Evolutionary conservation across 2,888 invertebrate species (phyloP).

Genomic region (Drosophila neonasuta): DNA sequence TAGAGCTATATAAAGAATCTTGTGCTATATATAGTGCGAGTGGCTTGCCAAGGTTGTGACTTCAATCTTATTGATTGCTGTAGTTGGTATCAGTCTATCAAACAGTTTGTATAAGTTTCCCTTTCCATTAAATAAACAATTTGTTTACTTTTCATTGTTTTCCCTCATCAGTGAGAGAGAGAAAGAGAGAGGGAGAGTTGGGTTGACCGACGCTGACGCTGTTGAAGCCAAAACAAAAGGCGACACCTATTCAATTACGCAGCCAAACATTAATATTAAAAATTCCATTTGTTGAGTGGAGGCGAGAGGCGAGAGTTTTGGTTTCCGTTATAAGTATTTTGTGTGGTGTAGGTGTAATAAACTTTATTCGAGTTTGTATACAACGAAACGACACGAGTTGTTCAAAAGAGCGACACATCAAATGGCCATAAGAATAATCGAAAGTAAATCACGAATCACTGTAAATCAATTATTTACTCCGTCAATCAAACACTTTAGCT

Average conservation of each 20-base stretch:
- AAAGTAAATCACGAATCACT: slow-evolving; percentile 38
- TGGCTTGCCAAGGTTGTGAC: slow-evolving; percentile 30
- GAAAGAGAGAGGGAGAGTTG: background rate
- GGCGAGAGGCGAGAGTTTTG: background rate
- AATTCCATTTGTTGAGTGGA: slow-evolving; percentile 49
- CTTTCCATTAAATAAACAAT: slow-evolving; percentile 51
- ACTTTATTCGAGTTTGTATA: slow-evolving; percentile 17
- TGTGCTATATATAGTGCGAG: slow-evolving; percentile 10
- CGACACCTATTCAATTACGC: slow-evolving; percentile 56
- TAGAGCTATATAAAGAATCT: slow-evolving; percentile 8
- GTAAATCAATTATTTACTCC: slow-evolving; percentile 38
- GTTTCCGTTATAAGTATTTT: background rate
- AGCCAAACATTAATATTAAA: slow-evolving; percentile 43
- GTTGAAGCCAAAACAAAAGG: slow-evolving; percentile 31
- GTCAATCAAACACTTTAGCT: slow-evolving; percentile 27
- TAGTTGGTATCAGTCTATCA: slow-evolving; percentile 29
- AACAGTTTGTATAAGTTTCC: slow-evolving; percentile 7
- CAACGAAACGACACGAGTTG: slow-evolving; percentile 21
- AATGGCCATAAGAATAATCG: slow-evolving; percentile 27
- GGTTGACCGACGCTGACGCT: background rate
- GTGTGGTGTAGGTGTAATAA: slow-evolving; percentile 28
- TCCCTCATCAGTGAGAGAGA: background rate
- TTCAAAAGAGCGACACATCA: slow-evolving; percentile 36
- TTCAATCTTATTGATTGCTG: slow-evolving; percentile 59
- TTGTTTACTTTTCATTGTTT: slow-evolving; percentile 24